Conservation (phyloP, 2,888 invertebrate species). For the Pandemis cinnamomeana region DNA sequence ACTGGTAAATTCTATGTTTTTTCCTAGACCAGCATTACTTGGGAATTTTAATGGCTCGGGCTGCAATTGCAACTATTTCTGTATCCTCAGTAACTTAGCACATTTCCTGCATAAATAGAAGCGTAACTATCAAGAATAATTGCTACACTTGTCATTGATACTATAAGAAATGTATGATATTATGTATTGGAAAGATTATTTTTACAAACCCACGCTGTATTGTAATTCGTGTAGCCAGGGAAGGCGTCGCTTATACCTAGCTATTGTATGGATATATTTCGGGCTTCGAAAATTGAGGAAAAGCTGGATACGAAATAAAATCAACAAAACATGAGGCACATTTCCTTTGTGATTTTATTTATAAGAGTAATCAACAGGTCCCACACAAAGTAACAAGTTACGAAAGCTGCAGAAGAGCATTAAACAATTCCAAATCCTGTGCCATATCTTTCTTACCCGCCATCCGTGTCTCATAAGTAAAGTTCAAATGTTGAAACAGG, state of each 20-base stretch:
- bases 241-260: neutral
- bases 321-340: slow-evolving; percentile 16
- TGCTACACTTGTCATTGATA: no score
- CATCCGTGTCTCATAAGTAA: slow-evolving; percentile 59
- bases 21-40: no score
- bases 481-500: slow-evolving; percentile 68
- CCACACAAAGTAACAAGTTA: slow-evolving; percentile 36
- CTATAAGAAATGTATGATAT: neutral
- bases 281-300: slow-evolving; percentile 1
- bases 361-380: slow-evolving; percentile 39
- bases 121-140: no score
- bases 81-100: no score
- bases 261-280: neutral
- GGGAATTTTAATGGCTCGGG: no score
- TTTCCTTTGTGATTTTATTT: slow-evolving; percentile 36
- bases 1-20: no score
- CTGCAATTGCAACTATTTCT: no score
- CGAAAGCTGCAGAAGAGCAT: slow-evolving; percentile 34
- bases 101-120: no score
- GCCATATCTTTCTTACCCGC: slow-evolving; percentile 46
- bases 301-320: slow-evolving; percentile 10
- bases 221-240: neutral
- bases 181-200: neutral
- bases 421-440: slow-evolving; percentile 38
- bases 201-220: slow-evolving; percentile 2